Evolutionary conservation across 1,140 invertebrate genomes (phyloP).

Genomic region (Arion vulgaris): DNA sequence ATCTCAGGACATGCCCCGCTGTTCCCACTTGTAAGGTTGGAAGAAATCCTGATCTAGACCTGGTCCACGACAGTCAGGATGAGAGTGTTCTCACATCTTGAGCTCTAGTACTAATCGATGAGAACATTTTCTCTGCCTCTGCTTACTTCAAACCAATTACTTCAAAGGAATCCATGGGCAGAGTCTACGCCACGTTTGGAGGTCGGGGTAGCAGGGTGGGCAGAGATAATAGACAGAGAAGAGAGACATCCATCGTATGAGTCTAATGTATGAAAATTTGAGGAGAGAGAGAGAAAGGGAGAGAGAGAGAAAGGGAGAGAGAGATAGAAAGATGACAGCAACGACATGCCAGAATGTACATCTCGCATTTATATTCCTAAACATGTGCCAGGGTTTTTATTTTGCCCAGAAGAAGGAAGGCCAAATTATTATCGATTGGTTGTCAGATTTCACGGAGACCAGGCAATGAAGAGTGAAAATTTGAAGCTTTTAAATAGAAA

Average conservation of each 20-base stretch:
- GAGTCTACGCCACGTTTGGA: no score
- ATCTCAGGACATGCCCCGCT: background rate
- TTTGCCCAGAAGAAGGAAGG: background rate
- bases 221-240: no score
- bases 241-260: no score
- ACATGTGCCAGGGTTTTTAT: background rate
- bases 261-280: no score
- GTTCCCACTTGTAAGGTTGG: background rate
- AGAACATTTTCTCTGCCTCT: background rate
- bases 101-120: background rate
- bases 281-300: no score
- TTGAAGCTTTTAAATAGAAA: no score
- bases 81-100: background rate
- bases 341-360: no score
- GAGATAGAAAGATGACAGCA: no score
- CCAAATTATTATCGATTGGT: background rate
- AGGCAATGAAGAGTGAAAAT: background rate
- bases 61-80: background rate
- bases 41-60: background rate
- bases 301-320: no score
- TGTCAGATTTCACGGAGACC: background rate
- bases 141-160: background rate
- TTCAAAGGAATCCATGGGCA: background rate
- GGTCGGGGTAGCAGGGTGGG: no score
- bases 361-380: background rate